Conservation (phyloP, 2,888 invertebrate genomes). For the Parasteatoda lunata region DNA sequence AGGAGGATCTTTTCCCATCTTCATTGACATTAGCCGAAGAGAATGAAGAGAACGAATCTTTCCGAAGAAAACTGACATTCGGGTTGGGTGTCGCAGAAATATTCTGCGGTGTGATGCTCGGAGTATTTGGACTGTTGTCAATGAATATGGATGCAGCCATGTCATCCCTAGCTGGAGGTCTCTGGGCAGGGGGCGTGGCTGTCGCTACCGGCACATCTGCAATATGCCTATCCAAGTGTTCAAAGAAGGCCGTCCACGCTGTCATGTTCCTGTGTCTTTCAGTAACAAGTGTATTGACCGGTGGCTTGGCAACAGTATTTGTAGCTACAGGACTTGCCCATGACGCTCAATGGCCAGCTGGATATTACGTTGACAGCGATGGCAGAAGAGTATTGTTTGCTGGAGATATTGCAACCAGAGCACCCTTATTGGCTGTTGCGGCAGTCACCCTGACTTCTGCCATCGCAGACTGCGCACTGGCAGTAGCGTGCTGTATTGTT, state of each 20-base stretch:
- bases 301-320: conserved; percentile 73
- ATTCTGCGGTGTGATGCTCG: conserved; percentile 50
- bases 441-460: conserved; percentile 74
- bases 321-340: conserved; percentile 73
- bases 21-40: conserved; percentile 44
- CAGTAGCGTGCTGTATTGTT: conserved; percentile 70
- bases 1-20: conserved; percentile 55
- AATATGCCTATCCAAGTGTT: conserved; percentile 35
- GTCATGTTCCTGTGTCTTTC: conserved; percentile 72
- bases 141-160: conserved; percentile 63
- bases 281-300: conserved; percentile 73
- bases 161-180: conserved; percentile 57
- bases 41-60: conserved; percentile 35
- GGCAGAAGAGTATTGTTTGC: conserved; percentile 70
- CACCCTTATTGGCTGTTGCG: conserved; percentile 73
- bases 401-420: conserved; percentile 69
- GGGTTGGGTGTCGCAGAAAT: conserved; percentile 61
- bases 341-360: conserved; percentile 73
- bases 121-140: conserved; percentile 54
- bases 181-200: conserved; percentile 57
- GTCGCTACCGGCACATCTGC: conserved; percentile 54
- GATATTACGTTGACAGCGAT: conserved; percentile 75
- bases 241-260: conserved; percentile 29
- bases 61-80: conserved; percentile 44
- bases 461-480: conserved; percentile 71